Base-by-base conservation (phyloP, 2,113 vertebrate genomes). In the Pycnonotus jocosus region DNA sequence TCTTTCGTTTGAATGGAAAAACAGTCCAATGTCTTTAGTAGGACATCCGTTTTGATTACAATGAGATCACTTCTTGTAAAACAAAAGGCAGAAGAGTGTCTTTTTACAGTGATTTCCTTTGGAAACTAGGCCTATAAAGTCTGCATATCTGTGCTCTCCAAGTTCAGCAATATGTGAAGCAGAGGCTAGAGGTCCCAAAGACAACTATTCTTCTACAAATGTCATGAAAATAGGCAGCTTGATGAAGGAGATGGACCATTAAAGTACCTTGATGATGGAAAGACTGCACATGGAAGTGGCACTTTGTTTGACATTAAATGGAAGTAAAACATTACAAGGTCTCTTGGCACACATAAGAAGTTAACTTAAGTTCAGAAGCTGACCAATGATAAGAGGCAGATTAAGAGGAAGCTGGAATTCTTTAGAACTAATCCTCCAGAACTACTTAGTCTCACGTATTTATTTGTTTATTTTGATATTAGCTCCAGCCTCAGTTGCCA, bases 31-130 rank as follows among this genome's bases (percentile, higher is more conserved):
- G 54, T 54, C 80, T 94, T 85, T 93, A 35, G 21, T 85, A 84
- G 81, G 53, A 96, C 82, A 88, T 95, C 92, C 10, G 38, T 88
- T 95, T 65, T 61, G 27, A 40, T 86, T 70, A 72, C 68, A 54
- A 44, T 95, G 94, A 90, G 42, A 77, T 94, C 93, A 88, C 72
- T 94, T 95, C 93, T 92, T 42, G 81, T 82, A 65, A 95, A 90
- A 95, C 66, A 91, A 92, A 94, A 95, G 66, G 74, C 81, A 95
- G 85, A 95, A 69, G 86, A 95, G 45, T 76, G 45, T 56, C 78
- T 90, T 81, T 76, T 72, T 10, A n/a, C 42, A 90, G 68, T 2
- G 1, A 88, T 83, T 96, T 96, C 95, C 94, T 95, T 90, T 90
- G 83, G 86, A 81, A 96, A 78, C 27, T 22, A 66, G 35, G 60